Conservation (phyloP, 2,113 vertebrate species). For the Manacus vitellinus region DNA sequence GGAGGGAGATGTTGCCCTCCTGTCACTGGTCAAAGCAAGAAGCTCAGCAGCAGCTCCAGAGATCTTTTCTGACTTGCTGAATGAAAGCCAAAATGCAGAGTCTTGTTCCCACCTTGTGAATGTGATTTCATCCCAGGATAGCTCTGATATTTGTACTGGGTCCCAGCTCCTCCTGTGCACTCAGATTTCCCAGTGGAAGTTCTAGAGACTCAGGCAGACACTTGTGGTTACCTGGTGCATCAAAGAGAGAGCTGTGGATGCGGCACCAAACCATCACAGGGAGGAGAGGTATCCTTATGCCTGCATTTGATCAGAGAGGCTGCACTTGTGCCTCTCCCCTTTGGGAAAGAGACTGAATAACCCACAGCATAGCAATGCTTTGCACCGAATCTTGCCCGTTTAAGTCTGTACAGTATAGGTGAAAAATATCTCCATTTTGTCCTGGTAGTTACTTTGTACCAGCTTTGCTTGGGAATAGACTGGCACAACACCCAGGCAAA, state of each 20-base stretch:
- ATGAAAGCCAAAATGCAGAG: neutral
- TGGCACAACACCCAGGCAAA: neutral
- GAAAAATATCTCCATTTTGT: constrained; percentile 6
- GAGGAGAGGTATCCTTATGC: neutral
- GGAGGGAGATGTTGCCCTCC: neutral
- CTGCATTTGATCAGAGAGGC: neutral
- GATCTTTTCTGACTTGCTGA: neutral
- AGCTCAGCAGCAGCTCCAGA: neutral
- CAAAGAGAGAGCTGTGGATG: neutral
- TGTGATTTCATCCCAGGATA: neutral
- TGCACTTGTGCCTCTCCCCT: neutral
- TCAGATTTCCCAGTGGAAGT: neutral
- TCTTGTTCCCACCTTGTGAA: neutral
- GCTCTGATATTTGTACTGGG: neutral
- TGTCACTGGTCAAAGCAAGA: neutral
- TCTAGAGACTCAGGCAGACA: neutral
- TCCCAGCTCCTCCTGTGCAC: neutral
- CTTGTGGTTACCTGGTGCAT: neutral
- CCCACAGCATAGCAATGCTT: neutral
- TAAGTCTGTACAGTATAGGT: neutral
- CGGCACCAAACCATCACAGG: neutral
- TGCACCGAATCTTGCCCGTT: neutral
- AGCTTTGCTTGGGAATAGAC: neutral
- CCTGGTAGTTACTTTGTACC: neutral
- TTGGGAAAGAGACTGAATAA: neutral